phyloP scores from a whole-genome alignment of 2,888 invertebrate species.

The Mythimna pallens region DNA sequence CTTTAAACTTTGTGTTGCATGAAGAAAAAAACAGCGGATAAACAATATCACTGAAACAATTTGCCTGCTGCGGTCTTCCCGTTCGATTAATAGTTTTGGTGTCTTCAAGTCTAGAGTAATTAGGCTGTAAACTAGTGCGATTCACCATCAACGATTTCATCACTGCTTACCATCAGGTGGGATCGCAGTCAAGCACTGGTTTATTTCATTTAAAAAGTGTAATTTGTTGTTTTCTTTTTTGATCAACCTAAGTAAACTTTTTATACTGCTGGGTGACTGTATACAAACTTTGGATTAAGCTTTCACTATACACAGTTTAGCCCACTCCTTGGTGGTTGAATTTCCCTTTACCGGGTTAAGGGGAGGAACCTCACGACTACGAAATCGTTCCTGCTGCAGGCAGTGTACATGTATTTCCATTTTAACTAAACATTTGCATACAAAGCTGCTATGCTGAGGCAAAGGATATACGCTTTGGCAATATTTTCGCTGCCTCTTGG shows the following conservation, averaged over 20 bases:
- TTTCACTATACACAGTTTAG: not conserved
- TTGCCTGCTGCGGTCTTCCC: too few relatives aligned
- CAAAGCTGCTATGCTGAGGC: slow-evolving; percentile 16
- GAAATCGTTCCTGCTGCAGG: slow-evolving; percentile 7
- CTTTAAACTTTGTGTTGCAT: too few relatives aligned
- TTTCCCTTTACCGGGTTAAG: not conserved
- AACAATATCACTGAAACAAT: too few relatives aligned
- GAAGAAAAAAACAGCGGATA: too few relatives aligned
- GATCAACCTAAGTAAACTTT: not conserved
- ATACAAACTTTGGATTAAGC: not conserved
- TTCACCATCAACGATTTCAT: too few relatives aligned
- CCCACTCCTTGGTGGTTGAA: not conserved
- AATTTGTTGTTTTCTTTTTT: too few relatives aligned
- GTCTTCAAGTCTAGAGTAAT: too few relatives aligned
- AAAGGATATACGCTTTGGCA: not conserved
- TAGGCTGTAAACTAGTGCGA: too few relatives aligned
- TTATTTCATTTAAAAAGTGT: too few relatives aligned
- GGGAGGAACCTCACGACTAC: not conserved
- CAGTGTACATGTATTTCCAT: slow-evolving; percentile 43
- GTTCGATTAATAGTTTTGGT: too few relatives aligned
- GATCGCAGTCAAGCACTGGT: too few relatives aligned
- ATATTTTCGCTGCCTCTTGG: slow-evolving; percentile 23
- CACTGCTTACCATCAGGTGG: too few relatives aligned
- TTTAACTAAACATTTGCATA: slow-evolving; percentile 47
- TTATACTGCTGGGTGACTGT: not conserved